phyloP scores from a whole-genome alignment of 2,888 invertebrate species.

The Scaptomyza tumidula region DNA sequence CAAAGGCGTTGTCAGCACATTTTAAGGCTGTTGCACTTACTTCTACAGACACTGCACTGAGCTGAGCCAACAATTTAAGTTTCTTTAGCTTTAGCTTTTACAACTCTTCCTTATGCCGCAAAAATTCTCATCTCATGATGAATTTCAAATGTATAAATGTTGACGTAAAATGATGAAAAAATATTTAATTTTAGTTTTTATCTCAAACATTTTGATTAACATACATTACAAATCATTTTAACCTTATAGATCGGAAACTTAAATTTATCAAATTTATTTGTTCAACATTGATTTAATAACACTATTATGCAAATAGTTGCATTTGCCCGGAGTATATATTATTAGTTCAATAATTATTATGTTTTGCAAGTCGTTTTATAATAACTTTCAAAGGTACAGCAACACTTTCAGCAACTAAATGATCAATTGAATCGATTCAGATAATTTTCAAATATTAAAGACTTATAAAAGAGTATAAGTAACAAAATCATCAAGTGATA shows the following conservation, averaged over 20 bases:
- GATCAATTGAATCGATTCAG: not conserved
- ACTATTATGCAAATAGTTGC: not conserved
- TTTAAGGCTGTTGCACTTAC: conserved; percentile 55
- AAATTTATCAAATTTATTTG: not conserved
- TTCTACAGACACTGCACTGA: not conserved
- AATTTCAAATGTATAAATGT: too few relatives aligned
- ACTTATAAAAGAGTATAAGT: not conserved
- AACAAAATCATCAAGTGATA: not conserved
- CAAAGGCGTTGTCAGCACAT: conserved; percentile 43
- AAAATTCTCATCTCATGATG: conserved; percentile 6
- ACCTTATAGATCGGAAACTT: not conserved
- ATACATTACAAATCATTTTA: too few relatives aligned
- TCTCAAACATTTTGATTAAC: too few relatives aligned
- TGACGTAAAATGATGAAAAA: too few relatives aligned
- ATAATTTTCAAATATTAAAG: not conserved
- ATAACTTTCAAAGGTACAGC: not conserved
- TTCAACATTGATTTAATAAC: not conserved
- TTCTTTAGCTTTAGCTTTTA: conserved; percentile 2
- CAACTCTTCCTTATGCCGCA: conserved; percentile 6
- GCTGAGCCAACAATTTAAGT: conserved; percentile 11
- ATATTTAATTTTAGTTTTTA: too few relatives aligned
- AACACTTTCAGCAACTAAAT: not conserved
- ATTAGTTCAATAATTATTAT: not conserved
- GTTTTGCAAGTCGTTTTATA: not conserved
- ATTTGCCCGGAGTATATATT: not conserved